A percentile compares a stretch with the other conserved stretches of the same genome.
These are phyloP conservation scores for Venustaconcha ellipsiformis DNA, from an alignment of 1,140 invertebrate genomes.

Conservation along the genomic window DNA sequence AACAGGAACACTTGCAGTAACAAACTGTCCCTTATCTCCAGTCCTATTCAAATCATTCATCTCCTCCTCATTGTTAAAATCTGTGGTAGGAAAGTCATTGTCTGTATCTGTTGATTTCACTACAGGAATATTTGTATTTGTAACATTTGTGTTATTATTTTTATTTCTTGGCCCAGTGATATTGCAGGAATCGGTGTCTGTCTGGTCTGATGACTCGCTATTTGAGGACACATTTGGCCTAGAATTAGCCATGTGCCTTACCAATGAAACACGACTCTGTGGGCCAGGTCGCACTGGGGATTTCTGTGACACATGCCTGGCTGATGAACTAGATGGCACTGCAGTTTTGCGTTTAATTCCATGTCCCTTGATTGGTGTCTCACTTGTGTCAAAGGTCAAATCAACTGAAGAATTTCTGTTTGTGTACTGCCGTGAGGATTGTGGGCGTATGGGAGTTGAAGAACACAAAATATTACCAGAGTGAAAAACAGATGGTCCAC, in stretches of 20 bases:
- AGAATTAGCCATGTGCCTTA: neutral
- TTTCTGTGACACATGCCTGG: slow-evolving; percentile 26
- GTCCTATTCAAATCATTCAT: slow-evolving; percentile 63
- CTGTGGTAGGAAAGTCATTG: slow-evolving; percentile 62
- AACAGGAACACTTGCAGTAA: slow-evolving; percentile 26
- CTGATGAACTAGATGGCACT: neutral
- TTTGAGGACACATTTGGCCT: slow-evolving; percentile 45
- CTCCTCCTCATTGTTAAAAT: slow-evolving; percentile 61
- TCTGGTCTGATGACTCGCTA: slow-evolving; percentile 54
- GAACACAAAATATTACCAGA: slow-evolving; percentile 64
- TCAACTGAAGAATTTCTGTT: slow-evolving; percentile 34
- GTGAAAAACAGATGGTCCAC: slow-evolving; percentile 62
- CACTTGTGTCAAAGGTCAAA: slow-evolving; percentile 48
- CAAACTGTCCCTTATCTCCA: slow-evolving; percentile 26
- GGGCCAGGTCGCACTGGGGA: slow-evolving; percentile 1
- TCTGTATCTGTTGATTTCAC: slow-evolving; percentile 58
- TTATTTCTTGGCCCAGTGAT: slow-evolving; percentile 38
- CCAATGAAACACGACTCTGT: neutral
- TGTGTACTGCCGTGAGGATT: slow-evolving; percentile 31
- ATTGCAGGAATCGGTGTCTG: slow-evolving; percentile 59
- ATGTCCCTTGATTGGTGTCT: slow-evolving; percentile 62
- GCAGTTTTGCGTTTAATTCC: slow-evolving; percentile 40
- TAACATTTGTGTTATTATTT: neutral
- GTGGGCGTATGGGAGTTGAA: slow-evolving; percentile 62
- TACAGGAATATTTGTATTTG: slow-evolving; percentile 38